Base-by-base conservation (phyloP, 37 sponge, comb jelly and placozoan species). In the Beroe ovata region DNA sequence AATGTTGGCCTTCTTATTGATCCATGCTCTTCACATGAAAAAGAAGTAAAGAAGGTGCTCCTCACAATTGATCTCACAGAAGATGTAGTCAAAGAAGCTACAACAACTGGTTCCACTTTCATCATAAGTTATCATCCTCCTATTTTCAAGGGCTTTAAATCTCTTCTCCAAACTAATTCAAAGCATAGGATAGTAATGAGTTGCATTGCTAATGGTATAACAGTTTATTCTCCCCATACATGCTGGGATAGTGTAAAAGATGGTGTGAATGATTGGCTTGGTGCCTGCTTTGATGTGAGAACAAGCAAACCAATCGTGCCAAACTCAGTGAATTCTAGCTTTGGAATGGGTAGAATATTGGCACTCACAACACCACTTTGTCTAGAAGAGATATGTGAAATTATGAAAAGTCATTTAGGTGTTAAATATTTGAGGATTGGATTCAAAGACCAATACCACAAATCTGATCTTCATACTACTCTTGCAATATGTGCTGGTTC, bases 201-300 rank as follows among this genome's bases (percentile, higher is more conserved):
- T 18, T 89, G 92, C 0, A 90, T 95, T 16, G 93, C 93, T 66
- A 60, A 72, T 0, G 62, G 92, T 1, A 88, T 97, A 1, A 94
- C 94, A 11, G 60, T 97, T 40, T 97, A 97, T 71, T 95, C 94
- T n/a, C 98, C 95, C 0, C 98, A 97, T 91, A 97, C 95, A 1
- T 90, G 93, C 6, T 89, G 89, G 59, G 98, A 97, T 60, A 81
- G 71, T 60, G 64, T 94, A 64, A 64, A 91, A 38, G 91, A 94
- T 0, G 97, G 97, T 6, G 93, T 97, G 47, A 95, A 94, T 61
- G 98, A 97, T 88, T 97, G 98, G 98, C 40, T 97, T 63, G 89
- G 90, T 32, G 22, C 90, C 0, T 95, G 95, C 0, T 38, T 95
- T 54, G 93, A 93, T 40, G 20, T 20, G 2, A 36, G 11, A 3